Conservation (phyloP, 2,113 vertebrate species). For the Laticauda colubrina region DNA sequence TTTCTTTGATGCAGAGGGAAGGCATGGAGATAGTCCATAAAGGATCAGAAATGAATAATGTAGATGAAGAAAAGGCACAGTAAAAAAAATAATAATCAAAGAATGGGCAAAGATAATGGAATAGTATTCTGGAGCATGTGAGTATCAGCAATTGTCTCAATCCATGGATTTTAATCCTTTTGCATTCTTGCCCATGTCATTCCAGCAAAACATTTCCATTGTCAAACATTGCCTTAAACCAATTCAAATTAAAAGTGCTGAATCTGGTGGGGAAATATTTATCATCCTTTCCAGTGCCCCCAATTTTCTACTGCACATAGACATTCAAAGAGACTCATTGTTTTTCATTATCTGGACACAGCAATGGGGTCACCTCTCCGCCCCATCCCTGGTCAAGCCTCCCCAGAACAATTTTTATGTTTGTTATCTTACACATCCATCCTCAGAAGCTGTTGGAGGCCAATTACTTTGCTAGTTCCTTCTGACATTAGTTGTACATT, state of each 20-base stretch:
- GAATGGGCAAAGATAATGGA: background rate
- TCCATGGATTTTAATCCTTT: background rate
- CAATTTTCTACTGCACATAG: background rate
- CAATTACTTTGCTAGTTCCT: constrained; percentile 53
- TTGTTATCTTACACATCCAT: constrained; percentile 50
- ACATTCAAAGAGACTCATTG: background rate
- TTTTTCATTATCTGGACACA: background rate
- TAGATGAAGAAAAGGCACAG: constrained; percentile 30
- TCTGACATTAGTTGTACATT: constrained; percentile 47
- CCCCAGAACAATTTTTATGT: background rate
- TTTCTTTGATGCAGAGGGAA: constrained; percentile 15
- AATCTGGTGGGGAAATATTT: background rate
- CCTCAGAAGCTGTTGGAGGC: constrained; percentile 38
- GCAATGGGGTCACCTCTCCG: background rate
- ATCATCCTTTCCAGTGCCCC: background rate
- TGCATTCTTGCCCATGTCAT: background rate
- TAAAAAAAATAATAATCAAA: background rate
- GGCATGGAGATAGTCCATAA: constrained; percentile 30
- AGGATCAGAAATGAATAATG: constrained; percentile 24
- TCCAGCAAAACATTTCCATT: background rate
- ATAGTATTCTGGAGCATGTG: constrained; percentile 18
- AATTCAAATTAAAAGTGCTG: background rate
- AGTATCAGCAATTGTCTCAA: background rate
- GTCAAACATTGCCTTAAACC: constrained; percentile 19
- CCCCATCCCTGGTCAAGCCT: background rate